A percentile compares a stretch with the other conserved stretches of the same genome.
phyloP scores from a whole-genome alignment of 2,113 vertebrate genomes.

The Cariama cristata region DNA sequence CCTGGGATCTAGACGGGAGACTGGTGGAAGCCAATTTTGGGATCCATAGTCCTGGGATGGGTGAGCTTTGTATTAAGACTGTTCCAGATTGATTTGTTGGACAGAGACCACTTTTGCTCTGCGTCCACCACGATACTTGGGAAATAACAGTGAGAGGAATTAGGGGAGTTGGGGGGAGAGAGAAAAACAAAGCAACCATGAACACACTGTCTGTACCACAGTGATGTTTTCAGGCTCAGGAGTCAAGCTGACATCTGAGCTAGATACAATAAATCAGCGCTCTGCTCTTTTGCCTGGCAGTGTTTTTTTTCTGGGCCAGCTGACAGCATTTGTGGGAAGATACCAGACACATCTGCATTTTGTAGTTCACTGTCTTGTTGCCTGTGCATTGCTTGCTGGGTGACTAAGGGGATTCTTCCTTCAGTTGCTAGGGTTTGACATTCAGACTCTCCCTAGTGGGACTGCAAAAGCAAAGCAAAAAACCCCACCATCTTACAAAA shows the following conservation, averaged over 20 bases:
- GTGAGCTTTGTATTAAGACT: not conserved
- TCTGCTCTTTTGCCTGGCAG: not conserved
- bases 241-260: not conserved
- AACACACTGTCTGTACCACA: not conserved
- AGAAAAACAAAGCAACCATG: not conserved
- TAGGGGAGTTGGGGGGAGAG: not conserved
- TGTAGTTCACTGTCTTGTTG: not conserved
- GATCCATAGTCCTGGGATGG: not conserved
- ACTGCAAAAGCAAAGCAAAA: not conserved
- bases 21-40: not conserved
- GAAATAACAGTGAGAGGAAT: not conserved
- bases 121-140: not conserved
- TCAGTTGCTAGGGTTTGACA: not conserved
- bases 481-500: not conserved
- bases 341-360: not conserved
- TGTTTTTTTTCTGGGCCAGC: not conserved
- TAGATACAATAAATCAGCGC: not conserved
- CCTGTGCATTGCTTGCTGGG: not conserved
- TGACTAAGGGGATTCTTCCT: not conserved
- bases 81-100: not conserved
- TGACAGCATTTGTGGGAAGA: not conserved
- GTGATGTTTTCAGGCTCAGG: not conserved
- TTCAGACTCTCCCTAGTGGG: not conserved
- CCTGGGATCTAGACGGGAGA: not conserved
- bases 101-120: not conserved